These are phyloP conservation scores for Anadara kagoshimensis DNA, from an alignment of 1,140 invertebrate species.

Conservation along the genomic window DNA sequence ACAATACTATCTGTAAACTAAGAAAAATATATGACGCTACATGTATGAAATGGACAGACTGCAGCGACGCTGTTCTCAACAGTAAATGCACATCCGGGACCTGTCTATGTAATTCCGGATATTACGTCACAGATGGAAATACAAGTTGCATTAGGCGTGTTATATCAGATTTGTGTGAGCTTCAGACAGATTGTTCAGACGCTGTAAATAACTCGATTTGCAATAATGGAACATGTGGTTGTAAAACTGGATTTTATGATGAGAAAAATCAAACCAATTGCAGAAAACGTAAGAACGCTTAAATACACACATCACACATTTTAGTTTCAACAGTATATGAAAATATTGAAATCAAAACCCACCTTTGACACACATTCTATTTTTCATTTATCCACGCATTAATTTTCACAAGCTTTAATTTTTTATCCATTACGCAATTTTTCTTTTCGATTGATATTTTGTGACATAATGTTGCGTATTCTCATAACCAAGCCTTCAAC, in stretches of 20 bases:
- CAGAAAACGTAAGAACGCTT: slow-evolving; percentile 18
- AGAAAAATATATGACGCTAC: not conserved
- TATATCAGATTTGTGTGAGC: slow-evolving; percentile 5
- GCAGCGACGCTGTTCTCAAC: not conserved
- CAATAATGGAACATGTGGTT: not conserved
- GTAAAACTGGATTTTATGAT: not conserved
- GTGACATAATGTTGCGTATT: no score
- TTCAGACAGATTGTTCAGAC: slow-evolving; percentile 1
- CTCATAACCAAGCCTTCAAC: not conserved
- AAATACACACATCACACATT: not conserved
- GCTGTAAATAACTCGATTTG: slow-evolving; percentile 4
- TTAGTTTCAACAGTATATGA: not conserved
- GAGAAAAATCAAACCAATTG: not conserved
- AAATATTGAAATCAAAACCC: not conserved
- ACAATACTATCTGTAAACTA: not conserved
- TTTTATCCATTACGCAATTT: no score
- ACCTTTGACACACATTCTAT: not conserved
- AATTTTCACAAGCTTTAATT: no score
- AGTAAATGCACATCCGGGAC: not conserved
- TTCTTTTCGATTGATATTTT: no score
- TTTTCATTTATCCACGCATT: no score
- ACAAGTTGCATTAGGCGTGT: not conserved
- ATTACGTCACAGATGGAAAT: not conserved
- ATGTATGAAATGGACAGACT: slow-evolving; percentile 2
- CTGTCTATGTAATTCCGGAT: slow-evolving; percentile 11